phyloP scores from a whole-genome alignment of 1,140 invertebrate genomes.

The Aphis gossypii region DNA sequence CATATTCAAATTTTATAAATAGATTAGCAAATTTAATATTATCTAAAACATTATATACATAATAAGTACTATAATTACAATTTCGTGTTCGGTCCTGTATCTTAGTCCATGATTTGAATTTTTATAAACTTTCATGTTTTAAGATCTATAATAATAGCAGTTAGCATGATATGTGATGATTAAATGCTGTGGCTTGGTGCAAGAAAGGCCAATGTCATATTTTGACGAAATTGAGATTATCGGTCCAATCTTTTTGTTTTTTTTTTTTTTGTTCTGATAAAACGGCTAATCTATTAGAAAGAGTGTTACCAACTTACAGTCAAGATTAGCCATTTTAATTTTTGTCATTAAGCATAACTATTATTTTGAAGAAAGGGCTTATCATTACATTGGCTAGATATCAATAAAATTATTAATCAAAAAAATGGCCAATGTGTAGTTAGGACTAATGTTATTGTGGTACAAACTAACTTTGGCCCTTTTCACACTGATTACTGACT shows the following conservation, averaged over 20 bases:
- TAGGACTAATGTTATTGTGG: background rate
- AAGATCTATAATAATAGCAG: no score
- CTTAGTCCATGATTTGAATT: no score
- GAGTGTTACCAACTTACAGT: conserved; percentile 1
- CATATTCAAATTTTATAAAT: no score
- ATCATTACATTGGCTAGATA: conserved; percentile 5
- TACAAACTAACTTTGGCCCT: background rate
- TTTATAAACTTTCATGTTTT: no score
- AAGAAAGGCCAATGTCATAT: background rate
- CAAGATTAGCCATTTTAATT: conserved; percentile 19
- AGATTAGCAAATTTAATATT: no score
- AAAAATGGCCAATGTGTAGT: conserved; percentile 14
- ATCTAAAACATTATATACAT: no score
- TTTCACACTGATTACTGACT: no score
- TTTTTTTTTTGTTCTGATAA: background rate
- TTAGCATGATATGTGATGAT: no score
- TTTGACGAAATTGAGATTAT: background rate
- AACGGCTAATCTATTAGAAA: background rate
- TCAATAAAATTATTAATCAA: background rate
- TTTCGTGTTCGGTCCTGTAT: no score
- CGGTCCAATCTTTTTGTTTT: background rate
- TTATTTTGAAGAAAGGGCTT: conserved; percentile 20
- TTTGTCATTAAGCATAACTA: conserved; percentile 8
- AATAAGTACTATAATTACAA: no score
- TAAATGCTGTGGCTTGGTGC: background rate